These are phyloP conservation scores for Dolichoris vasculosae DNA, from an alignment of 1,140 invertebrate genomes.

Conservation along the genomic window DNA sequence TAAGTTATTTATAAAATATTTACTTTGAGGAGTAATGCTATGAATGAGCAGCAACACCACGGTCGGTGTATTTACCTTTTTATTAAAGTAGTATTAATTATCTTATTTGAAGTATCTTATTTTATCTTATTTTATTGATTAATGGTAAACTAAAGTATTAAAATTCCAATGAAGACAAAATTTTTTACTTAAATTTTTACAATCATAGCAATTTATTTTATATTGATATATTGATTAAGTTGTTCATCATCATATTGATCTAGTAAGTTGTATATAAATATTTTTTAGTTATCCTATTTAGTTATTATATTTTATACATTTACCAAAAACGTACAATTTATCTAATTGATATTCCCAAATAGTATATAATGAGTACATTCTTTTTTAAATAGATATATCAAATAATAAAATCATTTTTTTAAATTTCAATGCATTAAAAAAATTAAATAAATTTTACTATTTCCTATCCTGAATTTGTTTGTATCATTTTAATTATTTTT, in stretches of 20 bases:
- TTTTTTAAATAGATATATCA: constrained; percentile 26
- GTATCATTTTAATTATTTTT: too few relatives aligned
- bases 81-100: neutral
- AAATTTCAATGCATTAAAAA: constrained; percentile 17
- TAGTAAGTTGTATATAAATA: constrained; percentile 19
- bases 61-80: too few relatives aligned
- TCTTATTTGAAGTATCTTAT: neutral
- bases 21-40: neutral
- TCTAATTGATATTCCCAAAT: constrained; percentile 28
- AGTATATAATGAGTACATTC: constrained; percentile 9
- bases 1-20: neutral
- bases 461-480: constrained; percentile 3
- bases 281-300: constrained; percentile 24
- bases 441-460: neutral
- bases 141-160: constrained; percentile 38
- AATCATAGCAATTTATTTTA: constrained; percentile 3
- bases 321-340: constrained; percentile 30
- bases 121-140: constrained; percentile 22
- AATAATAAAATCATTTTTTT: constrained; percentile 38
- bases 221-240: neutral
- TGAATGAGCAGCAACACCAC: neutral
- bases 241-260: constrained; percentile 37
- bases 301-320: constrained; percentile 36
- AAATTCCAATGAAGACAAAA: constrained; percentile 32
- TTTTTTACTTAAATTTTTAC: constrained; percentile 37